Evolutionary conservation across 2,888 invertebrate species (phyloP).

Genomic region (Leuctra nigra): DNA sequence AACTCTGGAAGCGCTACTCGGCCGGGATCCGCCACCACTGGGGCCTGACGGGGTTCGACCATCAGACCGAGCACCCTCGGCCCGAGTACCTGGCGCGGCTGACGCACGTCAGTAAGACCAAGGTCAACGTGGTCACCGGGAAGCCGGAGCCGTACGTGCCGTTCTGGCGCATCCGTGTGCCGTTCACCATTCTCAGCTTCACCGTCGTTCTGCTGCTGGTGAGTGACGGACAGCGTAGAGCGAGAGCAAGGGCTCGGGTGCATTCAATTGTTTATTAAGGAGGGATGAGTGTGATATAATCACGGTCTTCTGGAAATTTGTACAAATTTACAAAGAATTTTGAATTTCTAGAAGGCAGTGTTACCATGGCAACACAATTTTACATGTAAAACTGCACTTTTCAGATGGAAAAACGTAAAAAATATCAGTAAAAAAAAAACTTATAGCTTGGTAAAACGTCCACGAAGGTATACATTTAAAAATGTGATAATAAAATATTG

Average conservation of each 20-base stretch:
- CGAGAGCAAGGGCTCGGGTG: no score
- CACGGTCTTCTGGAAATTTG: no score
- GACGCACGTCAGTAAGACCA: conserved; percentile 46
- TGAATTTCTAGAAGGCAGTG: no score
- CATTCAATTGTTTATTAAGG: no score
- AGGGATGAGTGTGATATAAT: no score
- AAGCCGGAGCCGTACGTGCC: conserved; percentile 64
- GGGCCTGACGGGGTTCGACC: conserved; percentile 71
- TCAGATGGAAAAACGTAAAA: no score
- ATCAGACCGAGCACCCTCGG: conserved; percentile 66
- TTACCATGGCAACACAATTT: no score
- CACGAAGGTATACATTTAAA: no score
- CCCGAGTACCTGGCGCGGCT: conserved; percentile 65
- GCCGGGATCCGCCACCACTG: conserved; percentile 73
- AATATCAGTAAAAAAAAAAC: neutral
- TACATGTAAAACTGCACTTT: no score
- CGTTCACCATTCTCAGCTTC: conserved; percentile 62
- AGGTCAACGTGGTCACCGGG: conserved; percentile 50
- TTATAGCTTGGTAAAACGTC: no score
- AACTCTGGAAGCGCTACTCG: conserved; percentile 77
- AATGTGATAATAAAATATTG: no score
- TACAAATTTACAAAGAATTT: no score
- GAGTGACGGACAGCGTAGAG: conserved; percentile 23
- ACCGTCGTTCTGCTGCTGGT: conserved; percentile 55
- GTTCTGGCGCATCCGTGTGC: conserved; percentile 67